Evolutionary conservation across 2,113 vertebrate species (phyloP).

Genomic region (Ophthalmolycus amberensis): DNA sequence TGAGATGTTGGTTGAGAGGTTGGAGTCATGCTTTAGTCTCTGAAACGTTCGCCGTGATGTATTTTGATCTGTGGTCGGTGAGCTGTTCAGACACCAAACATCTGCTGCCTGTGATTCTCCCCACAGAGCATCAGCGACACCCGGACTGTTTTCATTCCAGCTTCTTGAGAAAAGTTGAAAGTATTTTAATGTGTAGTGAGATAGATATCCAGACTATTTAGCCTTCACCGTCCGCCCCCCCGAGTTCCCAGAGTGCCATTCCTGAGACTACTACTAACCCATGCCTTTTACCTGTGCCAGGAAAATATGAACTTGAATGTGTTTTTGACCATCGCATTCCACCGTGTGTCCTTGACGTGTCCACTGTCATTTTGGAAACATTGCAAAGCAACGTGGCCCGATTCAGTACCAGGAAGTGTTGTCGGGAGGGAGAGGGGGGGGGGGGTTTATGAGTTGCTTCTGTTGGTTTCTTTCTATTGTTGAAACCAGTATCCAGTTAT

Average conservation of each 20-base stretch:
- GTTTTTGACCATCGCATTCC: constrained; percentile 55
- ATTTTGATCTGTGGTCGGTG: neutral
- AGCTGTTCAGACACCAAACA: constrained; percentile 25
- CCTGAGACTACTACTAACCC: constrained; percentile 74
- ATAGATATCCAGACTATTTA: constrained; percentile 73
- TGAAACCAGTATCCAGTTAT: neutral
- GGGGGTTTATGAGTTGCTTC: constrained; percentile 26
- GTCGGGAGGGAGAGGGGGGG: neutral
- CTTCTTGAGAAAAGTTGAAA: constrained; percentile 41
- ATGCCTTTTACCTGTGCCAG: constrained; percentile 79
- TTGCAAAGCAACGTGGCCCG: neutral
- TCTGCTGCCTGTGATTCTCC: constrained; percentile 17
- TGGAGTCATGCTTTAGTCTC: constrained; percentile 13
- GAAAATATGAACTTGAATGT: constrained; percentile 71
- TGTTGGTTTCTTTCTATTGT: constrained; percentile 28
- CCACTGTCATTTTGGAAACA: constrained; percentile 36
- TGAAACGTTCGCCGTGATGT: constrained; percentile 23
- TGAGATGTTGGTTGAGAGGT: constrained; percentile 29
- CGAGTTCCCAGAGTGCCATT: constrained; percentile 68
- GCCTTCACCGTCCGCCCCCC: constrained; percentile 55
- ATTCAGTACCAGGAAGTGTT: constrained; percentile 57
- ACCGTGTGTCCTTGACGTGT: constrained; percentile 52
- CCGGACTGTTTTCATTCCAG: constrained; percentile 28
- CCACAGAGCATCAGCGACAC: constrained; percentile 32
- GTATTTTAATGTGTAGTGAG: constrained; percentile 47